These are phyloP conservation scores for Mormoops blainvillei DNA, from an alignment of 2,113 vertebrate species.

Conservation along the genomic window DNA sequence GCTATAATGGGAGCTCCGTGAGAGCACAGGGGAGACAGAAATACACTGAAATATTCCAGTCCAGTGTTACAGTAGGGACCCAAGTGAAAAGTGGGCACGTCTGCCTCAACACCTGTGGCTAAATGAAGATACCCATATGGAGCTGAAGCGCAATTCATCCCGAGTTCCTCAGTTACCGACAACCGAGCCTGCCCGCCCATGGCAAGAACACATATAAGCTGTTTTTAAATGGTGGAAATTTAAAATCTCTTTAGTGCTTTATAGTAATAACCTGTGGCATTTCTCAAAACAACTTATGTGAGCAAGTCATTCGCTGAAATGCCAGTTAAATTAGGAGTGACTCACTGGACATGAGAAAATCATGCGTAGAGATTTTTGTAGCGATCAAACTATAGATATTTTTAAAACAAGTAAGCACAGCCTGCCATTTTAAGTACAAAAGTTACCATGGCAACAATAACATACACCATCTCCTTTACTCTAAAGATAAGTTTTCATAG, in stretches of 20 bases:
- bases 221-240: background rate
- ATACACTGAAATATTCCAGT: background rate
- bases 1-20: background rate
- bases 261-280: background rate
- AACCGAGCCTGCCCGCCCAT: background rate
- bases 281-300: background rate
- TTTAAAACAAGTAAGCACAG: constrained; percentile 28
- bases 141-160: background rate
- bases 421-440: constrained; percentile 44
- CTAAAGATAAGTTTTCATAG: constrained; percentile 23
- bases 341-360: background rate
- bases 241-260: background rate
- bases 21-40: background rate
- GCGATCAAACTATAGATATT: constrained; percentile 23
- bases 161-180: background rate
- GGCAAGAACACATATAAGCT: background rate
- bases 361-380: constrained; percentile 2
- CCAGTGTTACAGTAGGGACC: background rate
- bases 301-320: background rate
- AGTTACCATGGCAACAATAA: constrained; percentile 51
- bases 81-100: background rate
- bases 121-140: background rate
- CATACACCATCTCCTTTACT: background rate
- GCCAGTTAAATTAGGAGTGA: background rate
- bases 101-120: background rate